Evolutionary conservation across 1,140 invertebrate species (phyloP).

Genomic region (Pogonomyrmex californicus): DNA sequence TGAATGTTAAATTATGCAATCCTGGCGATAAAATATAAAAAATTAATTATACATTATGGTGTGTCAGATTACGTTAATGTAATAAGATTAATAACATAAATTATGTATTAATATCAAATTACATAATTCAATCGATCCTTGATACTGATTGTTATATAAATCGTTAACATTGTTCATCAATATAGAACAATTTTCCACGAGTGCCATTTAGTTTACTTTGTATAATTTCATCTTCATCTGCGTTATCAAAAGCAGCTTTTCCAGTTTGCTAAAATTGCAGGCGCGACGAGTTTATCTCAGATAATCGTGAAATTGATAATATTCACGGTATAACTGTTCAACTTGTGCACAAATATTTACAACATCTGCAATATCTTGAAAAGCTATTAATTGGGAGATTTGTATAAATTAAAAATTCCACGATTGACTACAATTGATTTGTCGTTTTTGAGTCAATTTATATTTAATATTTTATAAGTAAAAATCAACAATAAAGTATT

Average conservation of each 20-base stretch:
- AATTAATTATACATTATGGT: neutral
- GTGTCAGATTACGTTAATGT: neutral
- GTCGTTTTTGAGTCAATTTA: neutral
- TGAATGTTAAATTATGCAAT: neutral
- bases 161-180: neutral
- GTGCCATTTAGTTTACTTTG: neutral
- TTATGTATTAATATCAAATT: neutral
- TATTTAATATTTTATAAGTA: neutral
- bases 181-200: neutral
- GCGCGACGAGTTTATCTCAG: constrained; percentile 5
- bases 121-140: neutral
- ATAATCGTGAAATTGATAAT: constrained; percentile 35
- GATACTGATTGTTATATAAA: neutral
- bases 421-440: neutral
- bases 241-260: constrained; percentile 8
- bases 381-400: neutral
- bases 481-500: neutral
- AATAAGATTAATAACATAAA: neutral
- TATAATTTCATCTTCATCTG: neutral
- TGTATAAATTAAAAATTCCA: constrained; percentile 27
- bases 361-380: neutral
- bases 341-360: neutral
- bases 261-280: neutral
- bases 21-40: neutral
- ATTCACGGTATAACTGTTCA: neutral